Evolutionary conservation across 2,888 invertebrate species (phyloP).

Genomic region (Charanyca ferruginea): DNA sequence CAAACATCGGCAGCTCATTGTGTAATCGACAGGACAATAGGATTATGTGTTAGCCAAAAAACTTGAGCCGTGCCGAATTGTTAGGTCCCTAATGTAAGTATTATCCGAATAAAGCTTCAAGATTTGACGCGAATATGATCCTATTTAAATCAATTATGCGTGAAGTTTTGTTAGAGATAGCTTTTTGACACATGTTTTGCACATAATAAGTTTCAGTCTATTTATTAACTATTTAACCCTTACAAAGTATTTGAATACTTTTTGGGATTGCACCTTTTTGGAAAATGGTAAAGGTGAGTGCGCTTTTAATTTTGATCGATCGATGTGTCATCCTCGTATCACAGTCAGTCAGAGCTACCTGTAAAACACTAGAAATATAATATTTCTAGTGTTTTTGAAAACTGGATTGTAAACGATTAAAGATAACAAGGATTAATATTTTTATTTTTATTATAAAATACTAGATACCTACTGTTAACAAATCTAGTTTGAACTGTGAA

Average conservation of each 20-base stretch:
- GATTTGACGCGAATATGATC: slow-evolving; percentile 10
- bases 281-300: neutral
- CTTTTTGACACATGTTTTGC: neutral
- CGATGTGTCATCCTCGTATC: neutral
- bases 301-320: neutral
- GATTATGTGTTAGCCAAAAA: slow-evolving; percentile 55
- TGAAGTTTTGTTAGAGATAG: neutral
- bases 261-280: neutral
- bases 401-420: neutral
- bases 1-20: slow-evolving; percentile 68
- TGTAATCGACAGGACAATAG: slow-evolving; percentile 60
- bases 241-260: too few relatives aligned
- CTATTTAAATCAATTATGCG: neutral
- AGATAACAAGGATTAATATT: neutral
- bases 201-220: neutral
- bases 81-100: slow-evolving; percentile 25
- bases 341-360: neutral
- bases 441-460: too few relatives aligned
- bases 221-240: too few relatives aligned
- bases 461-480: too few relatives aligned
- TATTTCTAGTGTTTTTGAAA: neutral
- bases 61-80: slow-evolving; percentile 42
- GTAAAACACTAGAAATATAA: neutral
- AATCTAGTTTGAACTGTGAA: neutral
- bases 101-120: slow-evolving; percentile 2